Evolutionary conservation across 2,113 vertebrate species (phyloP), one percentile per base, ranked within the genome.

Genomic region (Poeciliopsis occidentalis): DNA sequence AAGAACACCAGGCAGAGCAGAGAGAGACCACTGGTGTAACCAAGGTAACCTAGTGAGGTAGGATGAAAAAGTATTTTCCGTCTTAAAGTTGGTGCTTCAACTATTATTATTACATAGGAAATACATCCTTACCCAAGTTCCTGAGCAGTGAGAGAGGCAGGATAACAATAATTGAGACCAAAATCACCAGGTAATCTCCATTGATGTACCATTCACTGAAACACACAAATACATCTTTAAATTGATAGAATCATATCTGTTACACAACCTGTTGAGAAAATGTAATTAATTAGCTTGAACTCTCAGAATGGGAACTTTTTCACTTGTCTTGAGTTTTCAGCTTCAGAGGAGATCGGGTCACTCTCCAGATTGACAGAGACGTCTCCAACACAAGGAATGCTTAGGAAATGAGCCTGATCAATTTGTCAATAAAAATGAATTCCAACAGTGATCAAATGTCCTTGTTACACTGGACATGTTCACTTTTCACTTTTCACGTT

Each of bases 1-100:
- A 99, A 99, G 91, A 99, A 99, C 67, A 99, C 94, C 98, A 99
- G 99, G 80, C 98, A 99, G 72, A 98, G 86, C 29, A 99, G 94
- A 2, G 98, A 99, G 86, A 99, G 95, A 10, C 97, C 97, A 30
- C 98, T 99, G n/a, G 97, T 99, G 82, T 99, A 99, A 64, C 98
- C 97, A 75, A 99, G 95, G 88, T 98, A 99, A 69, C 98, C 98
- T 99, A 75, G 7, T 34, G 32, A 34, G 7, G 32, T 8, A 34
- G 8, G 32, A 34, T 1, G 0, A 29, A 13, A 41, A 41, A 41
- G 2, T 4, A 41, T 41, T 41, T 41, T 1, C 30, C 12, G 39
- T 8, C 7, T 8, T 24, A 57, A 57, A 57, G 22, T 22, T 57
- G 24, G 2, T 8, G 2, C 51, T 24, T 57, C 7, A 1, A 57